phyloP scores from a whole-genome alignment of 2,797 vertebrate species.

The Coregonus sp. region DNA sequence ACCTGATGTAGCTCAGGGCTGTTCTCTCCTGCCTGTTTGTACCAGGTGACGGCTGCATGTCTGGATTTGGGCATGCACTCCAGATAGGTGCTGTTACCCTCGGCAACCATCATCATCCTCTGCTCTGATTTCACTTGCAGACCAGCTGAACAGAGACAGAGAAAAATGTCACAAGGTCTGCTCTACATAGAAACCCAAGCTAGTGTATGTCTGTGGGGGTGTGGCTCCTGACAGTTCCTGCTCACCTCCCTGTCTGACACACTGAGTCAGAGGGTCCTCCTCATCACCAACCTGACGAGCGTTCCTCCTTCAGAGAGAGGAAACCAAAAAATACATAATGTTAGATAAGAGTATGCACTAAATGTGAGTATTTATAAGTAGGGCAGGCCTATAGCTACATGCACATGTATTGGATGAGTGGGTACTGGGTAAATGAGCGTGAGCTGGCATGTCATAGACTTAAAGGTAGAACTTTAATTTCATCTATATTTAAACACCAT shows the following conservation, averaged over 20 bases:
- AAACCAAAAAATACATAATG: neutral
- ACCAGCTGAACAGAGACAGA: conserved; percentile 62
- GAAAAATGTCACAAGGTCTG: neutral
- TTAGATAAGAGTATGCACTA: neutral
- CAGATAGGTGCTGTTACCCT: conserved; percentile 83
- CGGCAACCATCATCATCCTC: conserved; percentile 78
- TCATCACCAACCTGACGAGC: conserved; percentile 77
- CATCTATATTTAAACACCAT: neutral
- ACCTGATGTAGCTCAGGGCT: conserved; percentile 80
- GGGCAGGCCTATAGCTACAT: neutral
- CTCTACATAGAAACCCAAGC: neutral
- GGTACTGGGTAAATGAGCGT: conserved; percentile 6
- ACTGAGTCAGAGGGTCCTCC: conserved; percentile 39
- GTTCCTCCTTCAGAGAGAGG: conserved; percentile 72
- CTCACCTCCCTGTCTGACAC: too few species aligned
- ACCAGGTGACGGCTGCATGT: conserved; percentile 80
- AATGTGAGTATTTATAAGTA: neutral
- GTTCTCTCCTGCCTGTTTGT: conserved; percentile 78
- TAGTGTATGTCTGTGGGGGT: too few species aligned
- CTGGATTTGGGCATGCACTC: conserved; percentile 81
- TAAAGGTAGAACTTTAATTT: neutral
- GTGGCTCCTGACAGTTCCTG: too few species aligned
- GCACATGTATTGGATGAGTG: neutral
- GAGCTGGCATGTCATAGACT: neutral
- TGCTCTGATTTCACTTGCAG: conserved; percentile 80